Conservation (phyloP, 2,797 vertebrate species). For the Erithacus rubecula region DNA sequence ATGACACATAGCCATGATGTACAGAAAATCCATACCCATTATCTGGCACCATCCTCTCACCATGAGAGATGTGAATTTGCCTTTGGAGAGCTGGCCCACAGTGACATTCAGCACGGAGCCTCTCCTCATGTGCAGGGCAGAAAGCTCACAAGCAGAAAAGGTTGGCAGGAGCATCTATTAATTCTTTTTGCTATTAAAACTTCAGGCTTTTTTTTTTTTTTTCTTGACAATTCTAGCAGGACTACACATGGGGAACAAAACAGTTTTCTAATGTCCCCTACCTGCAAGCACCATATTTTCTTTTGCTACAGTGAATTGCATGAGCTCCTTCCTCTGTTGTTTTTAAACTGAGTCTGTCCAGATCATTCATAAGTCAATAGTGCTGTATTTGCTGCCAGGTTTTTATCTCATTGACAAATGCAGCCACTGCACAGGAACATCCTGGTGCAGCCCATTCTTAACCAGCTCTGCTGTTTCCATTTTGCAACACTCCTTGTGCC, state of each 20-base stretch:
- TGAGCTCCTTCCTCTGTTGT: background rate
- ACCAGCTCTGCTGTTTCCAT: background rate
- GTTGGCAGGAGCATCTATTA: background rate
- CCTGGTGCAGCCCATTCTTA: background rate
- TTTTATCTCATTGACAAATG: background rate
- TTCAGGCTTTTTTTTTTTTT: background rate
- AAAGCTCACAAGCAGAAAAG: background rate
- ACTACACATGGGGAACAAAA: background rate
- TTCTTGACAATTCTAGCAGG: background rate
- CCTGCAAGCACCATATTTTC: background rate
- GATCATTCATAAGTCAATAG: background rate
- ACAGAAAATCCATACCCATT: constrained; percentile 48
- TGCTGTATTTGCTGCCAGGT: background rate
- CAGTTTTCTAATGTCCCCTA: background rate
- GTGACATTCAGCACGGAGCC: background rate
- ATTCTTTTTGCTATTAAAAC: background rate
- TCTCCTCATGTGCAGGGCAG: background rate
- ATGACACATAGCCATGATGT: constrained; percentile 5
- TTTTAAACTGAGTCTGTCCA: background rate
- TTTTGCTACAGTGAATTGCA: background rate
- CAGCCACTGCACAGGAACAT: background rate
- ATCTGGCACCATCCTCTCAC: background rate
- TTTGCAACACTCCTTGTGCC: background rate
- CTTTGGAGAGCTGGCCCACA: background rate
- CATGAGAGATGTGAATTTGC: background rate